Evolutionary conservation across 2,113 vertebrate species (phyloP).

Genomic region (Taxidea taxus): DNA sequence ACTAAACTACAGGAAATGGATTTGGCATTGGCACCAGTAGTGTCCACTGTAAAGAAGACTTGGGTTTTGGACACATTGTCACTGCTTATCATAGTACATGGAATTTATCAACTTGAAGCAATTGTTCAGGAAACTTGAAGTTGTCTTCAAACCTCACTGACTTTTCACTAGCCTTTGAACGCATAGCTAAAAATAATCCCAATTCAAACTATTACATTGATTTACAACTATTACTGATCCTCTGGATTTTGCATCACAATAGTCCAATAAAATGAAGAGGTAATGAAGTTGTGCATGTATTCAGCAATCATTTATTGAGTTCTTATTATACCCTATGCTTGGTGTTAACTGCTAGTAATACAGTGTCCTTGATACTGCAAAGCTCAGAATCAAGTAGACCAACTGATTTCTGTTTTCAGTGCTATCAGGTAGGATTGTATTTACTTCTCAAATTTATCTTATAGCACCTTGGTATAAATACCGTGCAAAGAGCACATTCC

Average conservation of each 20-base stretch:
- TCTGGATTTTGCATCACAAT: background rate
- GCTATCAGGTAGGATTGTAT: background rate
- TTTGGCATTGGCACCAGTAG: background rate
- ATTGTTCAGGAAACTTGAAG: background rate
- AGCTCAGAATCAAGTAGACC: background rate
- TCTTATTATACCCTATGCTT: background rate
- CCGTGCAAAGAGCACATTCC: background rate
- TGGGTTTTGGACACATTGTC: background rate
- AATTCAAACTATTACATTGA: background rate
- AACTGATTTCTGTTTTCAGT: background rate
- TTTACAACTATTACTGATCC: background rate
- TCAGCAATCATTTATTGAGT: background rate
- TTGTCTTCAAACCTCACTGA: background rate
- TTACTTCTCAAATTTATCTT: background rate
- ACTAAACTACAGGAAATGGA: background rate
- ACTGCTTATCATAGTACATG: background rate
- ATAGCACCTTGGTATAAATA: background rate
- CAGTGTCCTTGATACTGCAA: background rate
- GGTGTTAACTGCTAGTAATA: background rate
- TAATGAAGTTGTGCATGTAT: background rate
- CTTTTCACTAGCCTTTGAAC: background rate
- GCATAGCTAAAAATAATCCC: background rate
- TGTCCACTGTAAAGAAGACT: background rate
- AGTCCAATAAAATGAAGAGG: background rate
- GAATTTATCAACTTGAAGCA: background rate